A percentile compares a stretch with the other conserved stretches of the same genome.
These are phyloP conservation scores for Bedellia somnulentella DNA, from an alignment of 2,888 invertebrate genomes.

Conservation along the genomic window DNA sequence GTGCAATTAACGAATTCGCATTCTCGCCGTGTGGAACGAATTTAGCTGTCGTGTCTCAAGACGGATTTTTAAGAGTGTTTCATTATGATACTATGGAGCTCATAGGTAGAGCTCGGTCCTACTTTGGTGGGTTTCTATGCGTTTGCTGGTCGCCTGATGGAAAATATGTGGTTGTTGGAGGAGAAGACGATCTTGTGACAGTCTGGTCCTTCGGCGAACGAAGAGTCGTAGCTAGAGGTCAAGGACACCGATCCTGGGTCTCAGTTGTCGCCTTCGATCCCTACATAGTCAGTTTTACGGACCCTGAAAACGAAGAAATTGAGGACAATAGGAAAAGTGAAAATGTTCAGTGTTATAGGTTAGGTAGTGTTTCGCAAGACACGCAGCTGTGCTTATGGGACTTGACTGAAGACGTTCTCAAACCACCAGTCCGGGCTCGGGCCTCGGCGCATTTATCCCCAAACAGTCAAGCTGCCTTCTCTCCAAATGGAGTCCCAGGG, in stretches of 20 bases:
- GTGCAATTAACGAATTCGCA: conserved; percentile 92
- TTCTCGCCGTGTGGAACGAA: conserved; percentile 95
- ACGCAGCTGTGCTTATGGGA: conserved; percentile 99
- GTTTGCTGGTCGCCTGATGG: conserved; percentile 98
- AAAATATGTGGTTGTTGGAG: conserved; percentile 93
- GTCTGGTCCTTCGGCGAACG: conserved; percentile 94
- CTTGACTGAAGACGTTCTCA: conserved; percentile 90
- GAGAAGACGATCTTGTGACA: conserved; percentile 97
- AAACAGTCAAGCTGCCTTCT: conserved; percentile 18
- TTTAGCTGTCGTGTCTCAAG: conserved; percentile 92
- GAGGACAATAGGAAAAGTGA: conserved; percentile 32
- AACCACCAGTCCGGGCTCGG: conserved; percentile 65
- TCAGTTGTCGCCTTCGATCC: conserved; percentile 95
- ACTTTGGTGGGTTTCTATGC: conserved; percentile 96
- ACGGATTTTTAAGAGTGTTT: conserved; percentile 93
- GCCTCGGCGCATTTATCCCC: conserved; percentile 40
- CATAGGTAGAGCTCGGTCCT: conserved; percentile 89
- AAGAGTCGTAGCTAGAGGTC: conserved; percentile 94
- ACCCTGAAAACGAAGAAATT: conserved; percentile 63
- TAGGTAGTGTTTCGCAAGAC: conserved; percentile 97
- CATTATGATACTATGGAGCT: conserved; percentile 98
- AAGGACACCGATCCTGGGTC: conserved; percentile 98
- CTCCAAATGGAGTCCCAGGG: conserved; percentile 29
- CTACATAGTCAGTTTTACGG: conserved; percentile 74
- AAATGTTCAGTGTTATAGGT: conserved; percentile 71